Conservation (phyloP, 2,888 invertebrate species). For the Seira musarum region DNA sequence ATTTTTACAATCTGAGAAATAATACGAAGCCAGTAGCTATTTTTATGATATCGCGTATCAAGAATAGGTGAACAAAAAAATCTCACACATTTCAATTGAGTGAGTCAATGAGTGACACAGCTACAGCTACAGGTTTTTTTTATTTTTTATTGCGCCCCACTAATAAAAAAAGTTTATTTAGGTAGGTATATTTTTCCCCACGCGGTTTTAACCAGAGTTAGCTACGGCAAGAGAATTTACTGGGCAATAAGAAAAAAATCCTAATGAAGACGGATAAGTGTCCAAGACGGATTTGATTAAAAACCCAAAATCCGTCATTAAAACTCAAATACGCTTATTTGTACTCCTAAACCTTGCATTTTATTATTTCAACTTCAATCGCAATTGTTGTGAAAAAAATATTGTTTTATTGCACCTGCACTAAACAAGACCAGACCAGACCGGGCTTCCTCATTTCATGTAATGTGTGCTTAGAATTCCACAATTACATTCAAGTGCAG, state of each 20-base stretch:
- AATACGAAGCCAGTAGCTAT: conserved; percentile 2
- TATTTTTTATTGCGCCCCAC: conserved; percentile 50
- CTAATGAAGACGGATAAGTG: too few relatives aligned
- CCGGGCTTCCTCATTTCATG: too few relatives aligned
- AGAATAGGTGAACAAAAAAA: conserved; percentile 16
- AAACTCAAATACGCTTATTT: too few relatives aligned
- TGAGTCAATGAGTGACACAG: not conserved
- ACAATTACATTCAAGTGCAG: too few relatives aligned
- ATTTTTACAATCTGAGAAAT: not conserved
- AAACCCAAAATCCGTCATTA: too few relatives aligned
- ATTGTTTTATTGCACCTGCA: not conserved
- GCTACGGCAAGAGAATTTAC: not conserved
- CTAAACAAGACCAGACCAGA: too few relatives aligned
- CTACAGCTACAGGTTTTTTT: conserved; percentile 53
- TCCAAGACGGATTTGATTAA: too few relatives aligned
- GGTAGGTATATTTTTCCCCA: conserved; percentile 28
- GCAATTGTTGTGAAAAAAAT: not conserved
- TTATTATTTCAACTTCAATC: too few relatives aligned
- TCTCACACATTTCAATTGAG: not conserved
- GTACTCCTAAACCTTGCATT: too few relatives aligned
- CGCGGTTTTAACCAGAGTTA: conserved; percentile 19
- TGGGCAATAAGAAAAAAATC: not conserved
- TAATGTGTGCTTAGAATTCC: too few relatives aligned
- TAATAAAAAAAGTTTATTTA: conserved; percentile 36
- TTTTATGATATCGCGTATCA: conserved; percentile 5